These are phyloP conservation scores for Limonius californicus DNA, from an alignment of 1,140 invertebrate genomes.

Conservation along the genomic window DNA sequence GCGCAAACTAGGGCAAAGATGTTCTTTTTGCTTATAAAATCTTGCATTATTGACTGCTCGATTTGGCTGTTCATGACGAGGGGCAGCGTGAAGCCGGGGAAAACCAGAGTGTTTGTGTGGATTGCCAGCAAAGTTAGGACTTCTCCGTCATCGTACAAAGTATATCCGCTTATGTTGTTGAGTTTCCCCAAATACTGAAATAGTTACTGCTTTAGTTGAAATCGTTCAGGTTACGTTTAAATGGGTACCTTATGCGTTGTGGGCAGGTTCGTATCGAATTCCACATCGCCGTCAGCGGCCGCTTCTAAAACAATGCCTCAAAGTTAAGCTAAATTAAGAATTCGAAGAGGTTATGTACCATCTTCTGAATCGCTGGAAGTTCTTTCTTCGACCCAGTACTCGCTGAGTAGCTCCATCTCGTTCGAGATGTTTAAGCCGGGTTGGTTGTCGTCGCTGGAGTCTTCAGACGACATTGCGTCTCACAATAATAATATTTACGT, in stretches of 20 bases:
- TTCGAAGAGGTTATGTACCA: not conserved
- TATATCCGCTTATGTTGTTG: constrained; percentile 42
- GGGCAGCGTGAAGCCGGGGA: constrained; percentile 45
- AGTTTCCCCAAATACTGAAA: constrained; percentile 47
- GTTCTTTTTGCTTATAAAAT: constrained; percentile 33
- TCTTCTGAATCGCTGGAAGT: not conserved
- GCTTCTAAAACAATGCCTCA: not conserved
- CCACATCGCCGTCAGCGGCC: not conserved
- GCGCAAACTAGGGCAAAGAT: constrained; percentile 41
- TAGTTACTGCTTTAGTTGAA: no score
- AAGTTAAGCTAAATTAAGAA: not conserved
- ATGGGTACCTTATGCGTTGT: constrained; percentile 43
- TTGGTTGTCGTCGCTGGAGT: not conserved
- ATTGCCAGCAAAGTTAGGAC: constrained; percentile 38
- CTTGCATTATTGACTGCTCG: constrained; percentile 36
- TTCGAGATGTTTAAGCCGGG: not conserved
- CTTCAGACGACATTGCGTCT: not conserved
- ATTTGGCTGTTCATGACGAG: constrained; percentile 36
- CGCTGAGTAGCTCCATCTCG: not conserved
- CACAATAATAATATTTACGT: not conserved
- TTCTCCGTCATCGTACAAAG: constrained; percentile 43
- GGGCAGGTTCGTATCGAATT: constrained; percentile 41
- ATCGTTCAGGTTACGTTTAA: no score
- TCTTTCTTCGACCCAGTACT: not conserved
- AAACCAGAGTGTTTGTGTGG: constrained; percentile 43